phyloP scores from a whole-genome alignment of 1,140 invertebrate genomes.

The Drosophila pectinifera region DNA sequence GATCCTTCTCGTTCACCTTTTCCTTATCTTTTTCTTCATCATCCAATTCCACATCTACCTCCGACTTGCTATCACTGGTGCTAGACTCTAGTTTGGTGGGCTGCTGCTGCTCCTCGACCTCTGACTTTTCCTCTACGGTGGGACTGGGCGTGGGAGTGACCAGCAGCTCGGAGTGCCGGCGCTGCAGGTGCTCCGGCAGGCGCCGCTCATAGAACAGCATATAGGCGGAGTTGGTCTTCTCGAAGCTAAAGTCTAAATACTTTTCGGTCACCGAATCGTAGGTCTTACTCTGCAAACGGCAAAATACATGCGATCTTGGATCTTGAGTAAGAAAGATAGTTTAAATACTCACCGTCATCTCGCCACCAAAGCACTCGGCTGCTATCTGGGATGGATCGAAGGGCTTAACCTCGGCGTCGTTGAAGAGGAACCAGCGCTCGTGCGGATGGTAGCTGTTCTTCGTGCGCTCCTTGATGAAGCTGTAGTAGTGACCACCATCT shows the following conservation, averaged over 20 bases:
- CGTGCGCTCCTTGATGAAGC: conserved; percentile 95
- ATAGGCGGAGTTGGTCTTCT: conserved; percentile 98
- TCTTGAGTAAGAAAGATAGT: not conserved
- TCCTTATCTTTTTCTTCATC: conserved; percentile 5
- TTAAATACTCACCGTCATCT: conserved; percentile 92
- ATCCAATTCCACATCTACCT: not conserved
- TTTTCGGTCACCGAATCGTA: conserved; percentile 98
- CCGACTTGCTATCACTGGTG: conserved; percentile 21
- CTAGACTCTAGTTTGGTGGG: conserved; percentile 29
- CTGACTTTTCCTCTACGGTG: conserved; percentile 59
- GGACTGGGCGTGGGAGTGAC: conserved; percentile 73
- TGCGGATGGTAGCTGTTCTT: conserved; percentile 83
- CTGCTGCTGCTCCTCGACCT: conserved; percentile 30
- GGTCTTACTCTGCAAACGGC: conserved; percentile 92
- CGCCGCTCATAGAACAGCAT: conserved; percentile 97
- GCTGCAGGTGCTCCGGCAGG: conserved; percentile 75
- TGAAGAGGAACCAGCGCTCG: conserved; percentile 97
- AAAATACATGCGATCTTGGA: not conserved
- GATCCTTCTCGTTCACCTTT: not conserved
- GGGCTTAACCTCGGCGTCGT: conserved; percentile 97
- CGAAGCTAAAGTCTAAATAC: conserved; percentile 98
- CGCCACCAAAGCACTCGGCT: conserved; percentile 97
- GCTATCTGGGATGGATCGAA: conserved; percentile 98
- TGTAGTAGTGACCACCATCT: conserved; percentile 98
- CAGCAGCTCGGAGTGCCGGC: conserved; percentile 71